A percentile compares a stretch with the other conserved stretches of the same genome.
These are phyloP conservation scores for Orchesella flavescens DNA, from an alignment of 2,888 invertebrate genomes.

Conservation along the genomic window DNA sequence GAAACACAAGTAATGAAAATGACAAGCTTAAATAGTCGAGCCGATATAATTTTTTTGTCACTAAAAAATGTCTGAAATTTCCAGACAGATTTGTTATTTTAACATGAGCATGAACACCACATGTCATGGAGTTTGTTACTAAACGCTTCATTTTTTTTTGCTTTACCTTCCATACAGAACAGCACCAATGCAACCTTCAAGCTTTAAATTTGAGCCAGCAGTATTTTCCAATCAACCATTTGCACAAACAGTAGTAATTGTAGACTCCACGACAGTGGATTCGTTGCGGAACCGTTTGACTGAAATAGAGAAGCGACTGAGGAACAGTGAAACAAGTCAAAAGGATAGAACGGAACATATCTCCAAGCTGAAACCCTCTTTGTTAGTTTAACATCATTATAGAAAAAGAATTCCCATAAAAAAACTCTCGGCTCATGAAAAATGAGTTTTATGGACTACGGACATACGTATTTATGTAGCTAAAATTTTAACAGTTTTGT, in stretches of 20 bases:
- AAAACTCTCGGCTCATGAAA: too few relatives aligned
- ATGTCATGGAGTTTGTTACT: constrained; percentile 44
- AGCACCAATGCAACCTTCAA: constrained; percentile 83
- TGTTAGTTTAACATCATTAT: constrained; percentile 25
- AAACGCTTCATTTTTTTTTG: too few relatives aligned
- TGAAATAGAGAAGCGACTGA: constrained; percentile 86
- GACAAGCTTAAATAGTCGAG: too few relatives aligned
- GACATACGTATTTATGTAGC: too few relatives aligned
- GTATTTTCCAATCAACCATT: constrained; percentile 89
- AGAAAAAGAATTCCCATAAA: too few relatives aligned
- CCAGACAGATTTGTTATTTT: too few relatives aligned
- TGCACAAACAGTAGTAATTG: constrained; percentile 88
- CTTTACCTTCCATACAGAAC: constrained; percentile 78
- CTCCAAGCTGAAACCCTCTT: constrained; percentile 60
- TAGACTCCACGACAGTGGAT: constrained; percentile 93
- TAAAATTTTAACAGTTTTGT: too few relatives aligned
- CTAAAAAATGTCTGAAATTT: constrained; percentile 8
- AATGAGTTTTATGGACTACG: too few relatives aligned
- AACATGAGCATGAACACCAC: too few relatives aligned
- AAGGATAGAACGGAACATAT: constrained; percentile 68
- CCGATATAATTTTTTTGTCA: constrained; percentile 25
- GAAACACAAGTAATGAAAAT: constrained; percentile 83
- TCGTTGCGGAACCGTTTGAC: constrained; percentile 86
- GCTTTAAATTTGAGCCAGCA: constrained; percentile 90
- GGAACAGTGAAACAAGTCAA: constrained; percentile 84